Evolutionary conservation across 2,888 invertebrate species (phyloP).

Genomic region (Salpingus planirostris): DNA sequence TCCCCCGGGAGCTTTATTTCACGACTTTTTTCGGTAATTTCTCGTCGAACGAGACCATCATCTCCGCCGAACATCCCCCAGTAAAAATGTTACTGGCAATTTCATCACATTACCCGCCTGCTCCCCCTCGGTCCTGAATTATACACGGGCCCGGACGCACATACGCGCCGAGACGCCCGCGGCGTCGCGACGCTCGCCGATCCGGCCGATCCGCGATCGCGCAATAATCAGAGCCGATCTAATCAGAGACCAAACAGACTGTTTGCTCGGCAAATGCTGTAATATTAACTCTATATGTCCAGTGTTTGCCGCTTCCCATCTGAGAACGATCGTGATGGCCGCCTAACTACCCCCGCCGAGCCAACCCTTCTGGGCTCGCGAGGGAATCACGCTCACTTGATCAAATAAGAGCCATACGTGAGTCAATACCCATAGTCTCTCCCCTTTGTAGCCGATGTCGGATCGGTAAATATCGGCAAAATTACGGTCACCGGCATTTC

Average conservation of each 20-base stretch:
- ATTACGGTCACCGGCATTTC: no score
- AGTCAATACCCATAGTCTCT: slow-evolving; percentile 26
- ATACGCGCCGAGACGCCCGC: no score
- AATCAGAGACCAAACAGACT: slow-evolving; percentile 32
- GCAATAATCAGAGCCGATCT: slow-evolving; percentile 33
- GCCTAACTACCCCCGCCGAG: slow-evolving; percentile 14
- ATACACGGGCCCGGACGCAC: no score
- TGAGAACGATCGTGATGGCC: slow-evolving; percentile 29
- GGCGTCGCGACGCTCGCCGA: slow-evolving; percentile 1
- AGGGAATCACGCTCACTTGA: slow-evolving; percentile 28
- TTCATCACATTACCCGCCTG: slow-evolving; percentile 18
- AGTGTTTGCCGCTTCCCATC: slow-evolving; percentile 31
- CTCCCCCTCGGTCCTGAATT: slow-evolving; percentile 12
- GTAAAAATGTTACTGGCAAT: slow-evolving; percentile 32
- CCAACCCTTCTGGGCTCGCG: slow-evolving; percentile 24
- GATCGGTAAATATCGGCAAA: slow-evolving; percentile 19
- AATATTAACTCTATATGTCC: slow-evolving; percentile 34
- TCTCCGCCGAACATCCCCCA: slow-evolving; percentile 27
- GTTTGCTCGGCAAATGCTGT: slow-evolving; percentile 32
- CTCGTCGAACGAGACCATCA: slow-evolving; percentile 26
- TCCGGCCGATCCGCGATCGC: slow-evolving; percentile 19
- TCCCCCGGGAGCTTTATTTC: slow-evolving; percentile 23
- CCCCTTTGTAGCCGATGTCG: slow-evolving; percentile 15
- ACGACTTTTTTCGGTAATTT: slow-evolving; percentile 27
- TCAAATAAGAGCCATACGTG: slow-evolving; percentile 29